phyloP scores from a whole-genome alignment of 2,888 invertebrate species.

The Drosophila mettleri region DNA sequence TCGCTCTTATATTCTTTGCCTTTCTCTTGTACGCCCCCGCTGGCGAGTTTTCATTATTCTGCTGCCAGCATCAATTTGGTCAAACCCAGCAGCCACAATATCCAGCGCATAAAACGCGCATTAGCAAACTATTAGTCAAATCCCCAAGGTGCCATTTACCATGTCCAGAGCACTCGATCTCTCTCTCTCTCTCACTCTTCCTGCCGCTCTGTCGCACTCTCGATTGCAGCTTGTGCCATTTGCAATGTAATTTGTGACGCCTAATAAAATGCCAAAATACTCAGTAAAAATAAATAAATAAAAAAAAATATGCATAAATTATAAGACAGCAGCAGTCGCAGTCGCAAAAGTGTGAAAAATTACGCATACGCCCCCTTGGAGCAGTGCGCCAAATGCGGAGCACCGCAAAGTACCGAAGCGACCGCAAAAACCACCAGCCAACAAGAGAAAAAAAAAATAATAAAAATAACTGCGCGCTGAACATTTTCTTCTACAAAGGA shows the following conservation, averaged over 20 bases:
- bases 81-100: constrained; percentile 29
- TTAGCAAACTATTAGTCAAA: constrained; percentile 71
- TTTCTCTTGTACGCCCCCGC: neutral
- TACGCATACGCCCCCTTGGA: constrained; percentile 62
- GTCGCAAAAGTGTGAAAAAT: constrained; percentile 62
- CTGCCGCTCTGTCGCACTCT: neutral
- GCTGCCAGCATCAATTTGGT: constrained; percentile 46
- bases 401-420: constrained; percentile 41
- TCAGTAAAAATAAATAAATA: constrained; percentile 62
- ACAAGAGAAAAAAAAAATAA: constrained; percentile 16
- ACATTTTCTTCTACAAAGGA: constrained; percentile 36
- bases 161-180: constrained; percentile 44
- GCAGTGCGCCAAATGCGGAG: constrained; percentile 22
- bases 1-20: neutral
- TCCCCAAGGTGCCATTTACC: constrained; percentile 67
- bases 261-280: constrained; percentile 68
- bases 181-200: neutral
- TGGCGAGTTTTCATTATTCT: constrained; percentile 28
- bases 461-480: constrained; percentile 9
- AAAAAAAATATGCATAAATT: constrained; percentile 67
- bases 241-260: constrained; percentile 68
- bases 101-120: constrained; percentile 68
- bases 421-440: constrained; percentile 28
- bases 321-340: constrained; percentile 44
- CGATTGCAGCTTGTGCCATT: constrained; percentile 37